Conservation (phyloP, 2,888 invertebrate species). For the Chrysolina americana region DNA sequence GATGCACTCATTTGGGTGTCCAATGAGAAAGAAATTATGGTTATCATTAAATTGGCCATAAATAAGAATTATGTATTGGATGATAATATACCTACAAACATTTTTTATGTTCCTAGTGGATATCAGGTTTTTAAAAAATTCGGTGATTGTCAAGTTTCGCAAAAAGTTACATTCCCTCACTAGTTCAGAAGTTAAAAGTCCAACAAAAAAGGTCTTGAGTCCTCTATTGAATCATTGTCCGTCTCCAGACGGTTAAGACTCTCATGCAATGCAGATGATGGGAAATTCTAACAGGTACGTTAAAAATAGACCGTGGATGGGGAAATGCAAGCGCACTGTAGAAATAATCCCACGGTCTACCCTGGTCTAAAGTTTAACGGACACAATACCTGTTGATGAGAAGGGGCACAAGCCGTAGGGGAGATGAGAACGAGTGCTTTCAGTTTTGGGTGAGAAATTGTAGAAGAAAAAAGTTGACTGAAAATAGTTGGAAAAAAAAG, state of each 20-base stretch:
- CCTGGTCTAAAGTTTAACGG: conserved; percentile 60
- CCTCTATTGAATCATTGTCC: conserved; percentile 8
- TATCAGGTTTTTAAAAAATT: background rate
- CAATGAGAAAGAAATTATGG: too few relatives aligned
- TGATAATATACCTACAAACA: too few relatives aligned
- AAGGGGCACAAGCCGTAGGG: conserved; percentile 52
- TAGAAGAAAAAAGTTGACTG: background rate
- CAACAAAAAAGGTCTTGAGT: conserved; percentile 10
- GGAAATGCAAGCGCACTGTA: conserved; percentile 50
- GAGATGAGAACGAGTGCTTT: conserved; percentile 29
- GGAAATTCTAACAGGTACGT: conserved; percentile 58
- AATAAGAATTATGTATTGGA: too few relatives aligned
- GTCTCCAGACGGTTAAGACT: conserved; percentile 53
- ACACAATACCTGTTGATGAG: conserved; percentile 58
- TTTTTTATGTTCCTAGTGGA: too few relatives aligned
- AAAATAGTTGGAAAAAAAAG: background rate
- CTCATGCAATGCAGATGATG: conserved; percentile 59
- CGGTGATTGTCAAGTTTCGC: background rate
- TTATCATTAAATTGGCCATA: too few relatives aligned
- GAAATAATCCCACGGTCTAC: conserved; percentile 65
- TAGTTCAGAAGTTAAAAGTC: conserved; percentile 15
- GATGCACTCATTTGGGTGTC: too few relatives aligned
- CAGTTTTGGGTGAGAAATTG: background rate
- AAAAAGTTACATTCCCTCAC: background rate
- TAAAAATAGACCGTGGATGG: conserved; percentile 50